Evolutionary conservation across 2,113 vertebrate genomes (phyloP).

Genomic region (Kryptolebias marmoratus): DNA sequence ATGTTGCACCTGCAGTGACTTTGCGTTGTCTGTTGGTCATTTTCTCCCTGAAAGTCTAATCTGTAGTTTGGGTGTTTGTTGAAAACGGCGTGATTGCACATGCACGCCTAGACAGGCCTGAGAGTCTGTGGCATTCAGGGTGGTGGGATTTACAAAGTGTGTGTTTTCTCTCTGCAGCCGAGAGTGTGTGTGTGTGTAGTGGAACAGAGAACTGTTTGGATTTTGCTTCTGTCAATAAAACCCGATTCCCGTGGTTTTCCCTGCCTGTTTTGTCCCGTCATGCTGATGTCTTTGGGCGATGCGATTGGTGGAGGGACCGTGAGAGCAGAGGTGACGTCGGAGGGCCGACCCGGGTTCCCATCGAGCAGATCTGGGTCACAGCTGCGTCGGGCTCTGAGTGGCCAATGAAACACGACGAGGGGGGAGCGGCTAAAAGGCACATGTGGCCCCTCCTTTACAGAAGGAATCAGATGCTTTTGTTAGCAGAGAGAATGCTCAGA

Average conservation of each 20-base stretch:
- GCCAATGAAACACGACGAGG: conserved; percentile 1
- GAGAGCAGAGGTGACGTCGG: conserved; percentile 64
- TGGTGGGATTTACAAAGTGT: conserved; percentile 38
- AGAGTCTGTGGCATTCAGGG: conserved; percentile 58
- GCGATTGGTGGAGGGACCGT: conserved; percentile 47
- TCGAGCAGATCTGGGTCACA: conserved; percentile 57
- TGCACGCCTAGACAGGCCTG: conserved; percentile 66
- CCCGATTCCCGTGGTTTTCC: conserved; percentile 19
- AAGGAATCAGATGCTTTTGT: background rate
- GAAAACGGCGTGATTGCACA: conserved; percentile 57
- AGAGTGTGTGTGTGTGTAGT: background rate
- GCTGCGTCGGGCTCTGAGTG: conserved; percentile 30
- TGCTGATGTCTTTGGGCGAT: conserved; percentile 21
- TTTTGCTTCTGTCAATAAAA: conserved; percentile 51
- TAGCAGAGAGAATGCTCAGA: background rate
- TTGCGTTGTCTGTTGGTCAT: conserved; percentile 53
- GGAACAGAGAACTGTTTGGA: conserved; percentile 28
- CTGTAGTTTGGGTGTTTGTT: conserved; percentile 60
- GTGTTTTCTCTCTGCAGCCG: conserved; percentile 40
- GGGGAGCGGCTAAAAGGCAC: conserved; percentile 16
- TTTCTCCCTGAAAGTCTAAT: conserved; percentile 40
- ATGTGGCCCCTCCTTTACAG: background rate
- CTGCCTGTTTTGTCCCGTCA: conserved; percentile 26
- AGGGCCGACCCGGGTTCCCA: conserved; percentile 40
- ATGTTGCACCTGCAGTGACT: conserved; percentile 38